Evolutionary conservation across 1,140 invertebrate genomes (phyloP).

Genomic region (Sipha flava): DNA sequence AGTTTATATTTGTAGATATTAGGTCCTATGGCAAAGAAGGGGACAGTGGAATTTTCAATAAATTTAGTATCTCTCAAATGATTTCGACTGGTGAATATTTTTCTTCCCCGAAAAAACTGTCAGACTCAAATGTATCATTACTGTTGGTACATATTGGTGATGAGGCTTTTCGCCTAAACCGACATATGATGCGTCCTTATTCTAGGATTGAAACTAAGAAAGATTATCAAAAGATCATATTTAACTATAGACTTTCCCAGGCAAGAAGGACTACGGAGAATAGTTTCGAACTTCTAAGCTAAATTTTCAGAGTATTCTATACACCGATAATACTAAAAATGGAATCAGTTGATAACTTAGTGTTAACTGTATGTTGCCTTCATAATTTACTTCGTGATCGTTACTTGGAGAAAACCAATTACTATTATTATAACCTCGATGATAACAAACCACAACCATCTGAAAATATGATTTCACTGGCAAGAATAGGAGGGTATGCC

Average conservation of each 20-base stretch:
- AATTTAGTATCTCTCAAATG: not conserved
- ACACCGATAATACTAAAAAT: not conserved
- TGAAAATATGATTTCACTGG: not conserved
- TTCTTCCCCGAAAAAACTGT: not conserved
- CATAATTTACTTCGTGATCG: not conserved
- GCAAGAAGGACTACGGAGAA: conserved; percentile 2
- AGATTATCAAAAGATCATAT: conserved; percentile 35
- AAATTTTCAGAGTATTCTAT: not conserved
- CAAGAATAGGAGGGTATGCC: not conserved
- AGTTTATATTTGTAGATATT: too few species aligned
- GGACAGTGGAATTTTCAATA: conserved; percentile 9
- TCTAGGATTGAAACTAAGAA: not conserved
- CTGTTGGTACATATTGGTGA: not conserved
- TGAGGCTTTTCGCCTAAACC: not conserved
- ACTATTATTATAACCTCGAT: not conserved
- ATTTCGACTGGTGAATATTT: not conserved
- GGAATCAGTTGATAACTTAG: not conserved
- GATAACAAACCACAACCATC: not conserved
- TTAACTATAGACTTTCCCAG: not conserved
- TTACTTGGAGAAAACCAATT: not conserved
- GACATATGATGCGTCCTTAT: conserved; percentile 4
- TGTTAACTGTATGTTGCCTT: not conserved
- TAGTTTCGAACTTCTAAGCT: not conserved
- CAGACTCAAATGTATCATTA: not conserved
- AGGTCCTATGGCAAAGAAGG: too few species aligned